Evolutionary conservation across 2,888 invertebrate genomes (phyloP).

Genomic region (Hydrotaea diabolus): DNA sequence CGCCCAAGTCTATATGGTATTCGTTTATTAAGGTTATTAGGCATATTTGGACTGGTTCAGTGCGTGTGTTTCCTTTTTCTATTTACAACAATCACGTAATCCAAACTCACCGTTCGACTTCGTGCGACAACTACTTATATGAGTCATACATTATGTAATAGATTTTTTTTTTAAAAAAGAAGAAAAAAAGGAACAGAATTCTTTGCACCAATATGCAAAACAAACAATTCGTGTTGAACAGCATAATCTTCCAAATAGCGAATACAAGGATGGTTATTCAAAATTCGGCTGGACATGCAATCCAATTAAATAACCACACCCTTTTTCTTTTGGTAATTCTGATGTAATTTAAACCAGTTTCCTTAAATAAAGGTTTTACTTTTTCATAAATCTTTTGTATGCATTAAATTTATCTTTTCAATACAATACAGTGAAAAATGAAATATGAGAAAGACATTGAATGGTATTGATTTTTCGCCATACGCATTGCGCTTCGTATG

Average conservation of each 20-base stretch:
- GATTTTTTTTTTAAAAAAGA: slow-evolving; percentile 21
- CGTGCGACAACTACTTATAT: slow-evolving; percentile 38
- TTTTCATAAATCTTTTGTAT: too few relatives aligned
- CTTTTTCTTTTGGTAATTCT: background rate
- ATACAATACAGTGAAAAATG: too few relatives aligned
- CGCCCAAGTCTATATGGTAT: background rate
- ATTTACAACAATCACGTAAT: slow-evolving; percentile 49
- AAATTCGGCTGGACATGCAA: slow-evolving; percentile 1
- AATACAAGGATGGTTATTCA: background rate
- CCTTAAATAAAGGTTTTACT: too few relatives aligned
- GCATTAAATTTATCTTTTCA: too few relatives aligned
- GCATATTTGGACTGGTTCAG: background rate
- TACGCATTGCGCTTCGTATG: background rate
- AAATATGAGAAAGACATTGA: too few relatives aligned
- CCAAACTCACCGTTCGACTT: slow-evolving; percentile 40
- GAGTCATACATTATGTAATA: slow-evolving; percentile 64
- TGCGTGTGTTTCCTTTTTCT: background rate
- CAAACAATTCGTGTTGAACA: background rate
- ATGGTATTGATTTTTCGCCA: background rate
- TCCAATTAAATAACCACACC: background rate
- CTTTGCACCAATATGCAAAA: slow-evolving; percentile 21
- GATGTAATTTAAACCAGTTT: too few relatives aligned
- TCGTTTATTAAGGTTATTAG: background rate
- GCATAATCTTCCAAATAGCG: too few relatives aligned
- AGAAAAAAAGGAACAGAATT: background rate